Base-by-base conservation (phyloP, 2,888 invertebrate species). In the Drosophila vallismaia region DNA sequence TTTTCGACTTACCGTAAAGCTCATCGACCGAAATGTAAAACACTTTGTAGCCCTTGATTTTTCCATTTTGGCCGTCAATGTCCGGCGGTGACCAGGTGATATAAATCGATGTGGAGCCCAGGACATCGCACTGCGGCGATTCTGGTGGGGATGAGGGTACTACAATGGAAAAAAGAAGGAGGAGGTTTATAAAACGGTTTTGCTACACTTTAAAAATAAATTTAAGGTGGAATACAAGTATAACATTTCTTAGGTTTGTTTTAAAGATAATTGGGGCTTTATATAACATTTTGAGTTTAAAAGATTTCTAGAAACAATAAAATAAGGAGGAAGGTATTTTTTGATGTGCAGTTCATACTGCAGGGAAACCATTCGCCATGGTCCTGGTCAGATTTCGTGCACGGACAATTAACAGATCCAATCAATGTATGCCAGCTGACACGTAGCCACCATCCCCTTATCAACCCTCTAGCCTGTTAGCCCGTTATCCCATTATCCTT, bases 121-220 rank as follows among this genome's bases (percentile, higher is more conserved):
- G 92, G 24, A 97, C 95, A 59, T 95, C 95, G 91, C 97, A 97
- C 76, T 95, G 95, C 24, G 97, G 94, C 82, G 95, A 94, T 86
- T 96, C 96, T 3, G 97, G 97, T 19, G 97, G 95, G 54, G 95
- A 94, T 88, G 97, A 97, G 57, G 98, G 98, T 12, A 97, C 97
- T 97, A 92, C 57, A 40, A 12, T 29, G n/a, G 29, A 38, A 19
- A 42, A 40, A 42, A 42, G 14, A n/a, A 19, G 14, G 36, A 29
- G 42, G 8, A 62, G 66, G 71, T 73, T 79, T 79, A 75, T 78
- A 74, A 76, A 79, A 79, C 79, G 71, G 60, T 78, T 71, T 74
- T 70, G 40, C 46, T 48, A 64, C 75, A 74, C 63, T 38, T 6
- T 3, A 8, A 46, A 38, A 40, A 52, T 28, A 5, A 10, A 1